phyloP scores from a whole-genome alignment of 2,888 invertebrate species.

The Diploptera punctata region DNA sequence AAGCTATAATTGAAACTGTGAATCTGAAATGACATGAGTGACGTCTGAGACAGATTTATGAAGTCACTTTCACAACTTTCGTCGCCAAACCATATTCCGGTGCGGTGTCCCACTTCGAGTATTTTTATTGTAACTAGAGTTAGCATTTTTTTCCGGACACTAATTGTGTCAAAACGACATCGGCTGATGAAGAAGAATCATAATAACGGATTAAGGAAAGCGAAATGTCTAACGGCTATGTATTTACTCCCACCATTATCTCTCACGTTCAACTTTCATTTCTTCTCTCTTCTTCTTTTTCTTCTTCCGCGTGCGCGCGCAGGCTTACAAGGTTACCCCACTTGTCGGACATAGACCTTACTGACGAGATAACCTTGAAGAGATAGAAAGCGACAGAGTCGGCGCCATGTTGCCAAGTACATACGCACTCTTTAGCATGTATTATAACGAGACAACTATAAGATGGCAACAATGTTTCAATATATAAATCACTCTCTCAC shows the following conservation, averaged over 20 bases:
- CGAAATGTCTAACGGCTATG: constrained; percentile 18
- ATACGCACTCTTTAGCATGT: constrained; percentile 8
- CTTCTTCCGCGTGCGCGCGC: constrained; percentile 16
- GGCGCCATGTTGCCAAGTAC: constrained; percentile 17
- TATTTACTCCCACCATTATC: no score
- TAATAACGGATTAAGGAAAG: constrained; percentile 23
- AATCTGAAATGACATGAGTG: no score
- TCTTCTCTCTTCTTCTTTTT: constrained; percentile 15
- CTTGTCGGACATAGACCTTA: constrained; percentile 40
- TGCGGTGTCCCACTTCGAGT: no score
- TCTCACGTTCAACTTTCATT: constrained; percentile 1
- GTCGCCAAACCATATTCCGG: no score
- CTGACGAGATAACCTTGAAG: constrained; percentile 37
- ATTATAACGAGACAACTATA: neutral
- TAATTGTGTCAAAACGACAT: constrained; percentile 10
- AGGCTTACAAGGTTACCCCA: constrained; percentile 36
- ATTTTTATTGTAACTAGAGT: no score
- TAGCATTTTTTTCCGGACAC: constrained; percentile 14
- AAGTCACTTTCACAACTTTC: no score
- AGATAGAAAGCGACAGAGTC: constrained; percentile 24
- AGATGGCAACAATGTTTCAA: constrained; percentile 12
- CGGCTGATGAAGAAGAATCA: neutral
- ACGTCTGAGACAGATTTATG: no score
- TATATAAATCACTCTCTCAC: constrained; percentile 28
- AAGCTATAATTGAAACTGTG: no score